Evolutionary conservation across 2,113 vertebrate genomes (phyloP).

Genomic region (Ptilonorhynchus violaceus): DNA sequence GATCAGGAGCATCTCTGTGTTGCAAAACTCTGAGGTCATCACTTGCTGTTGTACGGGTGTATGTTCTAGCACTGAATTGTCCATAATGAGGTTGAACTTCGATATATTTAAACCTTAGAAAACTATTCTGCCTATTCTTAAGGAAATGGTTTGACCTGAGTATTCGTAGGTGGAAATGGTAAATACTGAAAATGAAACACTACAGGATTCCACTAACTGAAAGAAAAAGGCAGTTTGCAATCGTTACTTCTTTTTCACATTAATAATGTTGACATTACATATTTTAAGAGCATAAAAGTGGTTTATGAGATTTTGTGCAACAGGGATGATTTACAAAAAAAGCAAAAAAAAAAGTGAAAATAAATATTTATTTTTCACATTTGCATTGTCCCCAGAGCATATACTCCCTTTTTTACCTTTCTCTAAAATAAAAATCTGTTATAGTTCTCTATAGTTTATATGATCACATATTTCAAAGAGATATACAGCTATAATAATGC

Average conservation of each 20-base stretch:
- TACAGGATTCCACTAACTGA: background rate
- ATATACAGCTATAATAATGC: background rate
- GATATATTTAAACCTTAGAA: background rate
- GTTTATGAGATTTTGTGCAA: background rate
- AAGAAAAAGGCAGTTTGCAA: background rate
- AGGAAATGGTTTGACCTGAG: background rate
- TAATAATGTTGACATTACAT: background rate
- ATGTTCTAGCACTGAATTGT: background rate
- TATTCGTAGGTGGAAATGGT: background rate
- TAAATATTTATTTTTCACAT: background rate
- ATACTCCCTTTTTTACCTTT: accelerated
- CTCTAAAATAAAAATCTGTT: background rate
- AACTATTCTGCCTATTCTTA: background rate
- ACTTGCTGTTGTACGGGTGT: background rate
- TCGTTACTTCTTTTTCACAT: background rate
- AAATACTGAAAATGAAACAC: background rate
- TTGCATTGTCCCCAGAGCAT: background rate
- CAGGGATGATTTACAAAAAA: background rate
- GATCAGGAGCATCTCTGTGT: background rate
- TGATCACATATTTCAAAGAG: background rate
- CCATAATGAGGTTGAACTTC: background rate
- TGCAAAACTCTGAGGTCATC: background rate
- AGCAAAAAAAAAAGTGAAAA: background rate
- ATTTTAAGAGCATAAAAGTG: background rate
- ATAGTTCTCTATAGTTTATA: background rate